Evolutionary conservation across 2,888 invertebrate genomes (phyloP).

Genomic region (Cosmia trapezina): DNA sequence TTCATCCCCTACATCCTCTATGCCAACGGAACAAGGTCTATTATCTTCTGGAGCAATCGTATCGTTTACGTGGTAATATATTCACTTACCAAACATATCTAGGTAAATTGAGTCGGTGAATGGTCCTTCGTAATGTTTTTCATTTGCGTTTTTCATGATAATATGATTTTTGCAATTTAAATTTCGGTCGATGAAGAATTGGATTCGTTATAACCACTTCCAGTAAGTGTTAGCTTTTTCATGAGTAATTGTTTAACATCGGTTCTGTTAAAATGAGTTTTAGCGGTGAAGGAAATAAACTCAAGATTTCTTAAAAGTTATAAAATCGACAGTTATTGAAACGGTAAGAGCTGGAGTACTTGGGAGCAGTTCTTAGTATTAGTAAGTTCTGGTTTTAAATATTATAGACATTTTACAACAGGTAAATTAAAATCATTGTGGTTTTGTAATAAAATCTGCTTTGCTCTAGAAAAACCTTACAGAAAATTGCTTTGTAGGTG

Average conservation of each 20-base stretch:
- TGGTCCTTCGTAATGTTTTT: constrained; percentile 49
- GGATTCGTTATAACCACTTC: constrained; percentile 33
- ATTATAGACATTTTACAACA: background rate
- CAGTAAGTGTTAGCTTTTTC: constrained; percentile 19
- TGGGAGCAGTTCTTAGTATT: background rate
- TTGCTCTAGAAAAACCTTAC: background rate
- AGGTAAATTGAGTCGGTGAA: constrained; percentile 57
- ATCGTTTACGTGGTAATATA: constrained; percentile 40
- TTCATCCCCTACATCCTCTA: constrained; percentile 8
- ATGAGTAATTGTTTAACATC: constrained; percentile 24
- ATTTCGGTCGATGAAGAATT: constrained; percentile 28
- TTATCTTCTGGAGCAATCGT: constrained; percentile 2
- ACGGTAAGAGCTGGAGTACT: constrained; percentile 8
- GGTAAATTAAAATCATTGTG: too few species aligned
- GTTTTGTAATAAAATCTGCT: constrained; percentile 3
- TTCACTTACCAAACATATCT: constrained; percentile 61
- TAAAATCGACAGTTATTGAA: constrained; percentile 14
- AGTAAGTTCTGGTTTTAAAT: background rate
- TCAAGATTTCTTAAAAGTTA: constrained; percentile 1
- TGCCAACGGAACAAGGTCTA: constrained; percentile 20
- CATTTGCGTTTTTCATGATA: constrained; percentile 54
- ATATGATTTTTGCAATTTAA: constrained; percentile 56
- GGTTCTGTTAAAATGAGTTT: constrained; percentile 10
- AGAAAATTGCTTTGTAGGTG: too few species aligned
- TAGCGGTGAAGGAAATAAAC: background rate